Base-by-base conservation (phyloP, 2,113 vertebrate genomes). In the Todiramphus saurophagus region DNA sequence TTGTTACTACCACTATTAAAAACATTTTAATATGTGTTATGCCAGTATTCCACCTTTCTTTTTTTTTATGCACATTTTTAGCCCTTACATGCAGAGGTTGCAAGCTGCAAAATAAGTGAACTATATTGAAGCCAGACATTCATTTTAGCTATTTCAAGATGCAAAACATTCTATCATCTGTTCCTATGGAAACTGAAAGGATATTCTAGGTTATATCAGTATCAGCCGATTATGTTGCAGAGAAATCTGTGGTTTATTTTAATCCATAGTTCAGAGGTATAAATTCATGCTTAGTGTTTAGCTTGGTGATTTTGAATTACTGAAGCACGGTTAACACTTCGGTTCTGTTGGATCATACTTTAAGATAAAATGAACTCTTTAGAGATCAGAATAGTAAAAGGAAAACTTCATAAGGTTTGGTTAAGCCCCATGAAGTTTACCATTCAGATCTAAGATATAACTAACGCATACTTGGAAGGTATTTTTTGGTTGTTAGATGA, bases 171-270 rank as follows among this genome's bases (percentile, higher is more conserved):
- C 87, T 92, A 93, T 96, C 94, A 97, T 96, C 96, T 96, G 97
- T 97, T 97, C 97, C 97, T 97, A 97, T 97, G 97, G 97, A 97
- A 97, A 97, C 97, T 83, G 92, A 97, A 97, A 94, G 95, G 96
- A 97, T 97, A 97, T 97, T 97, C 97, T 97, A 97, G 97, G 97
- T 96, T 97, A 96, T 96, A 97, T 93, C 96, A 94, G 93, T 97
- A 97, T 96, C 97, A 94, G 94, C 91, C 95, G 89, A 97, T 96
- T 96, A 97, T 89, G 93, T 48, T 95, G 96, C 93, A 15, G 89
- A 95, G 92, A 96, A 97, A 97, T 97, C 85, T 93, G 95, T 91
- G 91, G 91, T 94, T 97, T 97, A 97, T 97, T 97, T 97, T 97
- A 97, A 97, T 96, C 94, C 92, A 93, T 63, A 93, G 92, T 96